Evolutionary conservation across 2,888 invertebrate species (phyloP).

Genomic region (Alloscopus bannaensis): DNA sequence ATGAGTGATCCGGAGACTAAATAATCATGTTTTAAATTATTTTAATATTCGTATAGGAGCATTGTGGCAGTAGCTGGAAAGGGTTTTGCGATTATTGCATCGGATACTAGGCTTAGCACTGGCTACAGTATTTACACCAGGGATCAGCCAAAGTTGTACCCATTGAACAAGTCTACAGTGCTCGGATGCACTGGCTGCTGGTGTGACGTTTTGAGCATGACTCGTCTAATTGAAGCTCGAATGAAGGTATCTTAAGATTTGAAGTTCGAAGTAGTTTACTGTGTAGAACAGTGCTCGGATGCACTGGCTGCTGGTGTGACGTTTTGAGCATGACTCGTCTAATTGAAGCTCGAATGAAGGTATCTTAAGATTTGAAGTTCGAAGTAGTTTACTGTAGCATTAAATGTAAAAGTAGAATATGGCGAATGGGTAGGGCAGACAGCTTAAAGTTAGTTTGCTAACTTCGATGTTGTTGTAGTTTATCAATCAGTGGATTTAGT

Average conservation of each 20-base stretch:
- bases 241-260: slow-evolving; percentile 81
- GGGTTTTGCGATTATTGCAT: slow-evolving; percentile 95
- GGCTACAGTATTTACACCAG: slow-evolving; percentile 94
- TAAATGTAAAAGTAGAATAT: too few species aligned
- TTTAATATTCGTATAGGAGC: slow-evolving; percentile 81
- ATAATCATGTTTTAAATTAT: neutral
- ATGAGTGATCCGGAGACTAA: too few species aligned
- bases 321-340: slow-evolving; percentile 91
- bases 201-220: slow-evolving; percentile 96
- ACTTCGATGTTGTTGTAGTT: too few species aligned
- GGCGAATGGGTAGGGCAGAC: too few species aligned
- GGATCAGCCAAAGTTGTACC: slow-evolving; percentile 90
- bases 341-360: slow-evolving; percentile 89
- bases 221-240: slow-evolving; percentile 87
- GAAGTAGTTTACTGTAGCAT: neutral
- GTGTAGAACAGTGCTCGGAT: slow-evolving; percentile 79
- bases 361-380: slow-evolving; percentile 72
- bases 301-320: slow-evolving; percentile 98
- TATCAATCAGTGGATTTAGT: too few species aligned
- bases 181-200: slow-evolving; percentile 98
- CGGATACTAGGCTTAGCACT: slow-evolving; percentile 94
- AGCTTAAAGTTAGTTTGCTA: too few species aligned
- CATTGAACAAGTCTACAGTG: slow-evolving; percentile 87
- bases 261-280: neutral
- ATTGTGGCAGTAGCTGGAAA: slow-evolving; percentile 97